These are phyloP conservation scores for Microtus richardsoni DNA, from an alignment of 2,113 vertebrate species.

Conservation along the genomic window DNA sequence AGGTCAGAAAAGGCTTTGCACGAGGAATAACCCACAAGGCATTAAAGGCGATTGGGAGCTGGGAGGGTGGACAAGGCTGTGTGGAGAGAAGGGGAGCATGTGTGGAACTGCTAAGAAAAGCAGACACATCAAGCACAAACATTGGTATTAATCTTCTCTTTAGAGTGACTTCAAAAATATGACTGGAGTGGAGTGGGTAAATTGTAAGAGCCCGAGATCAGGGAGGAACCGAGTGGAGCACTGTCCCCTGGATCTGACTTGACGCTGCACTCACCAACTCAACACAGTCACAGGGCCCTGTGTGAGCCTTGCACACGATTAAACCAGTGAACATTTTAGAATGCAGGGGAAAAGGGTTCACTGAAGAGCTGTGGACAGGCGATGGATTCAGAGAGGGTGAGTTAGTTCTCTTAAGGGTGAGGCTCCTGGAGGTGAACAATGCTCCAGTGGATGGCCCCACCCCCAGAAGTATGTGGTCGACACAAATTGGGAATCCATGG, in stretches of 20 bases:
- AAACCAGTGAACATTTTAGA: no score
- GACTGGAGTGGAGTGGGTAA: background rate
- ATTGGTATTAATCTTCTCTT: background rate
- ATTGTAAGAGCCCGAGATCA: background rate
- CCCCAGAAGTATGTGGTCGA: background rate
- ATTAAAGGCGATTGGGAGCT: background rate
- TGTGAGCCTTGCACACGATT: background rate
- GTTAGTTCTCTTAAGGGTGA: background rate
- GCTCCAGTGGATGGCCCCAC: no score
- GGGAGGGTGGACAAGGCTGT: background rate
- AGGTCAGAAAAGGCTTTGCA: background rate
- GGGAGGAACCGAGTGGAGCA: background rate
- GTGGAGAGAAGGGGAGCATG: background rate
- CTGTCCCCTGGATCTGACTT: no score
- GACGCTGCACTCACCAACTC: background rate
- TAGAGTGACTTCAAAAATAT: slow-evolving; percentile 32
- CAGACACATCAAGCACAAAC: background rate
- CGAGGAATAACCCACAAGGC: background rate
- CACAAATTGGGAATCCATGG: background rate
- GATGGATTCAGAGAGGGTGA: background rate
- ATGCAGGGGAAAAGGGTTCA: background rate
- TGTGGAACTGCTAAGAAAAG: background rate
- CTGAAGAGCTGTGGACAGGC: background rate
- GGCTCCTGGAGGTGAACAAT: background rate
- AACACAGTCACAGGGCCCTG: no score